A percentile compares a stretch with the other conserved stretches of the same genome.
Evolutionary conservation across 2,113 vertebrate genomes (phyloP).

Genomic region (Uria aalge): DNA sequence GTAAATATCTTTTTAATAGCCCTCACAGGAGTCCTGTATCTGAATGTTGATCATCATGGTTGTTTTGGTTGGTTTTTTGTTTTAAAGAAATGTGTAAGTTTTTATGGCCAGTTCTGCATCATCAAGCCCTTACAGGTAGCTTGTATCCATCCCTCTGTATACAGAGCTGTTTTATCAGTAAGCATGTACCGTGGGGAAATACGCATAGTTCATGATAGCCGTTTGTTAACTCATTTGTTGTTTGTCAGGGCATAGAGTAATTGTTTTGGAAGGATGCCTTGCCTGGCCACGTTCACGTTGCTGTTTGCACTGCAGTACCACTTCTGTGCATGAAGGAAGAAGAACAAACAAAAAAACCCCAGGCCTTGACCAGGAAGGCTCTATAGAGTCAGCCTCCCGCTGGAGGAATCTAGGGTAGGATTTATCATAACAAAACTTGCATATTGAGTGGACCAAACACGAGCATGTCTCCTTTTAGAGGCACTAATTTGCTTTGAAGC

Average conservation of each 20-base stretch:
- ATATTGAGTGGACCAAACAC: slow-evolving; percentile 34
- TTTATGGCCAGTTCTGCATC: slow-evolving; percentile 30
- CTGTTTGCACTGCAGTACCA: slow-evolving; percentile 9
- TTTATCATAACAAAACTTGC: slow-evolving; percentile 6
- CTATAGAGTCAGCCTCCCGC: not conserved
- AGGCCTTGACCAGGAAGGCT: slow-evolving; percentile 6
- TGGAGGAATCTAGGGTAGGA: not conserved
- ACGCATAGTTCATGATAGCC: not conserved
- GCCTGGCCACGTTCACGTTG: not conserved
- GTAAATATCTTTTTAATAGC: slow-evolving; percentile 19
- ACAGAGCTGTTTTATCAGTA: not conserved
- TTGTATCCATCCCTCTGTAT: not conserved
- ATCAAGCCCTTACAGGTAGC: not conserved
- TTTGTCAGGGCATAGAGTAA: not conserved
- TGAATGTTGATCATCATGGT: not conserved
- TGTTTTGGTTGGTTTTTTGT: not conserved
- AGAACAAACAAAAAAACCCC: not conserved
- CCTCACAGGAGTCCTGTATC: slow-evolving; percentile 4
- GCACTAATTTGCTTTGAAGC: slow-evolving; percentile 15
- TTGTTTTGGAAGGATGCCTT: not conserved
- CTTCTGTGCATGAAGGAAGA: slow-evolving; percentile 5
- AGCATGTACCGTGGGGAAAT: not conserved
- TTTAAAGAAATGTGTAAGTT: not conserved
- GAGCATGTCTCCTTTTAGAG: slow-evolving; percentile 11
- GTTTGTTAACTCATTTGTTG: not conserved